Conservation (phyloP, 2,888 invertebrate species). For the Drosophila anomelani region DNA sequence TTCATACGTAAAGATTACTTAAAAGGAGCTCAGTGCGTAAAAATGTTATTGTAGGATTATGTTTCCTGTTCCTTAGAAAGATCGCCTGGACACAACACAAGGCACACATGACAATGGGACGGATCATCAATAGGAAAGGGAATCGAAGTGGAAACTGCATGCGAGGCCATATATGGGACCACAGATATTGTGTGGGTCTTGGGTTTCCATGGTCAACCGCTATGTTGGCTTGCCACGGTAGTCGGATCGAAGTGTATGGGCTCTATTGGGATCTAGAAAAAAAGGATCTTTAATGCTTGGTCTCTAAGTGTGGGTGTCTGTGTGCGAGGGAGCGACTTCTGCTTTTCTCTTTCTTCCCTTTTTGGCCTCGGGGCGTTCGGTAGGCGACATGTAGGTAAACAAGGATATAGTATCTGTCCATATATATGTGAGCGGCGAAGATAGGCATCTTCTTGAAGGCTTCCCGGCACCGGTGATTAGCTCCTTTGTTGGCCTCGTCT, state of each 20-base stretch:
- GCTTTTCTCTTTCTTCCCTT: constrained; percentile 15
- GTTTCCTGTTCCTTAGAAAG: constrained; percentile 60
- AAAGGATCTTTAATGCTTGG: background rate
- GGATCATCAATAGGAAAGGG: constrained; percentile 50
- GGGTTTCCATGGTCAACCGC: constrained; percentile 73
- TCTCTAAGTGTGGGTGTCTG: constrained; percentile 28
- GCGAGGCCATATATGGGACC: constrained; percentile 36
- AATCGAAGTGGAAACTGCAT: constrained; percentile 28
- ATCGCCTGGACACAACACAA: constrained; percentile 36
- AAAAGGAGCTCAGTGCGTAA: constrained; percentile 65
- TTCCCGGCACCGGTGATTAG: constrained; percentile 42
- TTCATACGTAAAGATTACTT: constrained; percentile 66
- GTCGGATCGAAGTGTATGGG: constrained; percentile 43
- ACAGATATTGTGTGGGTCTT: constrained; percentile 41
- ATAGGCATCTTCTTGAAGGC: constrained; percentile 32
- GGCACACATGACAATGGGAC: constrained; percentile 51
- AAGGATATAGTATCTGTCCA: constrained; percentile 21
- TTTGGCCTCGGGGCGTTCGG: constrained; percentile 44
- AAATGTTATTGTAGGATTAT: constrained; percentile 70
- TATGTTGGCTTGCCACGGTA: constrained; percentile 69
- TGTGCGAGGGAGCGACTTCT: constrained; percentile 47
- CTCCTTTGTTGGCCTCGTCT: constrained; percentile 37
- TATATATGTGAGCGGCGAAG: constrained; percentile 14
- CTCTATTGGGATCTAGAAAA: constrained; percentile 13
- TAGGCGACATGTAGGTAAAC: constrained; percentile 61